These are phyloP conservation scores for Sinopyrophorus schimmeli DNA, from an alignment of 2,888 invertebrate genomes.

Conservation along the genomic window DNA sequence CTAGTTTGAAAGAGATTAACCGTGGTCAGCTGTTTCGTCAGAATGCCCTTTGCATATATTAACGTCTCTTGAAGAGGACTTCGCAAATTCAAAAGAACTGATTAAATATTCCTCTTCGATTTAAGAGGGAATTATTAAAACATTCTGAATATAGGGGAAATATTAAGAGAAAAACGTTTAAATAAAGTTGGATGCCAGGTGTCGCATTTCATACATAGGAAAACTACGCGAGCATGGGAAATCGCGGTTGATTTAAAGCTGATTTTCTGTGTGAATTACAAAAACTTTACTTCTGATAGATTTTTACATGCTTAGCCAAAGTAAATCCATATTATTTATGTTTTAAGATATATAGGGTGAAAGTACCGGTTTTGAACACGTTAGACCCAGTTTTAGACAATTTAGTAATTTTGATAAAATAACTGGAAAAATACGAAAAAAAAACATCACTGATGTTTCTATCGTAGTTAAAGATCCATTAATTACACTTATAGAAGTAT, in stretches of 20 bases:
- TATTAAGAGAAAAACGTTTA: conserved; percentile 26
- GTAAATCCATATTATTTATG: too few species aligned
- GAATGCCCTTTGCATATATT: conserved; percentile 22
- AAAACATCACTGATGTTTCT: too few species aligned
- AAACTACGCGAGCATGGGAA: conserved; percentile 19
- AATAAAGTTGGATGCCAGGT: conserved; percentile 26
- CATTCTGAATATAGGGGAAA: conserved; percentile 32
- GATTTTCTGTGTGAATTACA: too few species aligned
- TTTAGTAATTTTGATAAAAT: too few species aligned
- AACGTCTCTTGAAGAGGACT: conserved; percentile 22
- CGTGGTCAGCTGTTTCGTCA: conserved; percentile 26
- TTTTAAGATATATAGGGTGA: too few species aligned
- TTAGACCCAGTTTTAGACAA: too few species aligned
- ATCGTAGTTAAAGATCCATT: too few species aligned
- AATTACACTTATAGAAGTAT: too few species aligned
- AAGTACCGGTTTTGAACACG: too few species aligned
- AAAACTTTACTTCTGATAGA: not conserved
- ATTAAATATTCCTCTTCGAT: conserved; percentile 33
- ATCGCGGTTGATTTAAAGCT: conserved; percentile 13
- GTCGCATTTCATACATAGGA: conserved; percentile 16
- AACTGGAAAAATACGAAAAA: too few species aligned
- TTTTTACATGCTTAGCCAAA: too few species aligned
- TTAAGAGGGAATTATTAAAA: conserved; percentile 35
- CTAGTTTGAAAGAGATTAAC: conserved; percentile 28
- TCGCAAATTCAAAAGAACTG: conserved; percentile 32